Conservation (phyloP, 35 echinoderm and acorn worm species). For the Eucidaris tribuloides region DNA sequence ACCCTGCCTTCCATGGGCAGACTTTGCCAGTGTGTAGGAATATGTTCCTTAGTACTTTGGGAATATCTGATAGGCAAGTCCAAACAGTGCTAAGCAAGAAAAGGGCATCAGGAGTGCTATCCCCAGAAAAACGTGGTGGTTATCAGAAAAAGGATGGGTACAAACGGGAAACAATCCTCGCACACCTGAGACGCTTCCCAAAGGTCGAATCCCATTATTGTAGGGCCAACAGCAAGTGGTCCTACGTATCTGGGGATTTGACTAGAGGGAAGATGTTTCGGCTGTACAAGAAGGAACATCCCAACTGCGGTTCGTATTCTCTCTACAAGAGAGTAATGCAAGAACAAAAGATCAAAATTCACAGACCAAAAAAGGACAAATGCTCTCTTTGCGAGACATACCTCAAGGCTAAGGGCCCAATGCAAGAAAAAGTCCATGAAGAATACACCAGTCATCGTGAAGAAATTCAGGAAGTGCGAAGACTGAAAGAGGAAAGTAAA, state of each 20-base stretch:
- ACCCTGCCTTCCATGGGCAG: neutral
- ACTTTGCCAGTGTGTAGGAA: conserved; percentile 8
- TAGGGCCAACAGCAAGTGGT: neutral
- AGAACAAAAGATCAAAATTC: conserved; percentile 11
- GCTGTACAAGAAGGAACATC: conserved; percentile 16
- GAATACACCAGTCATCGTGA: neutral
- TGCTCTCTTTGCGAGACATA: conserved; percentile 18
- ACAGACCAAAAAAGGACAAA: conserved; percentile 11
- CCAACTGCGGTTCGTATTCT: neutral
- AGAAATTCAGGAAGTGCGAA: conserved; percentile 18
- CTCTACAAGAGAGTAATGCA: neutral
- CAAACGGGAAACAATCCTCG: neutral
- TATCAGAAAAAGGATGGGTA: neutral
- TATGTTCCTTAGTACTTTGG: conserved; percentile 21
- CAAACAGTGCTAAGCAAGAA: conserved; percentile 14
- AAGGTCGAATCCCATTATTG: conserved; percentile 41
- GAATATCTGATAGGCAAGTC: conserved; percentile 15
- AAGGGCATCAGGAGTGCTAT: neutral
- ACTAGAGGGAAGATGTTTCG: conserved; percentile 18
- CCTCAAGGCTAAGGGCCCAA: no score
- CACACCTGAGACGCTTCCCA: conserved; percentile 26
- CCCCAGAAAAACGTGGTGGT: conserved; percentile 28
- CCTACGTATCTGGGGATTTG: conserved; percentile 24
- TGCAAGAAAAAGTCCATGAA: neutral
- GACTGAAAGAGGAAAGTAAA: neutral